Evolutionary conservation across 2,113 vertebrate genomes (phyloP).

Genomic region (Garra rufa): DNA sequence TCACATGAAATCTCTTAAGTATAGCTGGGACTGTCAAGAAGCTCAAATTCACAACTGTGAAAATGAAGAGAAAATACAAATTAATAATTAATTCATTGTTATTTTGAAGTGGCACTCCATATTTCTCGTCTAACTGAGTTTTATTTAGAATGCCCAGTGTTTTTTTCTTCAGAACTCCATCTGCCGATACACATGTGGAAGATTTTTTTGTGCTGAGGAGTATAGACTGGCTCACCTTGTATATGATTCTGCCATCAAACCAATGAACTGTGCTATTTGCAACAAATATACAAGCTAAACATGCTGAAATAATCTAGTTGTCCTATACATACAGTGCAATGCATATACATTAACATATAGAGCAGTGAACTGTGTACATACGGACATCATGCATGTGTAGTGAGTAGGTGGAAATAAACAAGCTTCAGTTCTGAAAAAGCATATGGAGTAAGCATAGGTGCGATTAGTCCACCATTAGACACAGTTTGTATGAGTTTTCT

Average conservation of each 20-base stretch:
- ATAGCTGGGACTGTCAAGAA: not conserved
- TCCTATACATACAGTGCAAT: not conserved
- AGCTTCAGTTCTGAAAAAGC: constrained; percentile 50
- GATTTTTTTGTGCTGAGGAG: too few species aligned
- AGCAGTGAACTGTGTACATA: not conserved
- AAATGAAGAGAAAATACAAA: not conserved
- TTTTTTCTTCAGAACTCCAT: not conserved
- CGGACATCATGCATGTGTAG: constrained; percentile 6
- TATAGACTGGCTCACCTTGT: too few species aligned
- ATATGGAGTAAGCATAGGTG: constrained; percentile 32
- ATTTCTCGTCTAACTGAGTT: not conserved
- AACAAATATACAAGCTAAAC: not conserved
- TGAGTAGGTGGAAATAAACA: constrained; percentile 46
- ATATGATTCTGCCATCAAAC: not conserved
- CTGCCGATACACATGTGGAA: not conserved
- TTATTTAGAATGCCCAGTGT: not conserved
- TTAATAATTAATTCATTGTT: not conserved
- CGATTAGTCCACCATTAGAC: constrained; percentile 56
- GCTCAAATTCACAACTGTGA: not conserved
- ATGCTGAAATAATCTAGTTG: not conserved
- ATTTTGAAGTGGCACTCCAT: not conserved
- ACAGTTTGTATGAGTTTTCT: constrained; percentile 34
- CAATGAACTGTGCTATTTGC: not conserved
- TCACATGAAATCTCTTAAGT: not conserved
- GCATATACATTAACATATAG: not conserved